These are phyloP conservation scores for Drosophila pachea DNA, from an alignment of 1,140 invertebrate species.

Conservation along the genomic window DNA sequence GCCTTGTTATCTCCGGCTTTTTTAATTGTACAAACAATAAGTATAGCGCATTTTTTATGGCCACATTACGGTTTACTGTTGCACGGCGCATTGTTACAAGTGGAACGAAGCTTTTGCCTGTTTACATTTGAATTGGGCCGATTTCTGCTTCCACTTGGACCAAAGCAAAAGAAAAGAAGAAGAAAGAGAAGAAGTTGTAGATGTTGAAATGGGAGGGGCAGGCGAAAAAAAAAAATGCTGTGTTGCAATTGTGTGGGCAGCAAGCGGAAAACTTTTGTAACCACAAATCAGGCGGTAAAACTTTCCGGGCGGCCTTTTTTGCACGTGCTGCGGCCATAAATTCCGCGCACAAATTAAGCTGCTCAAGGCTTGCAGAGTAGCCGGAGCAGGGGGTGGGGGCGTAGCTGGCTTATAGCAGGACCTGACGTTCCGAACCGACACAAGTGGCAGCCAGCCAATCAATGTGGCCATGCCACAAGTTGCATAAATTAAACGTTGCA, in stretches of 20 bases:
- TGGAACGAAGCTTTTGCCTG: conserved; percentile 46
- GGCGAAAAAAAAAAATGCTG: conserved; percentile 14
- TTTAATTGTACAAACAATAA: conserved; percentile 60
- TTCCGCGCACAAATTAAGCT: conserved; percentile 67
- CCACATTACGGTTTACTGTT: conserved; percentile 66
- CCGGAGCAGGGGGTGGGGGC: no score
- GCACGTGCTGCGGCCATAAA: conserved; percentile 72
- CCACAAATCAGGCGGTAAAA: conserved; percentile 75
- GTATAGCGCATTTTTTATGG: conserved; percentile 48
- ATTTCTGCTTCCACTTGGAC: conserved; percentile 24
- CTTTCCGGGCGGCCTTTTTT: conserved; percentile 60
- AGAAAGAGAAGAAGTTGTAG: conserved; percentile 1
- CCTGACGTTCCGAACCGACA: no score
- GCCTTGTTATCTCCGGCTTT: conserved; percentile 26
- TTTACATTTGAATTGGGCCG: conserved; percentile 62
- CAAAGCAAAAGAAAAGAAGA: conserved; percentile 31
- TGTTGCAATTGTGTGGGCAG: conserved; percentile 46
- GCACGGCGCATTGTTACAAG: conserved; percentile 33
- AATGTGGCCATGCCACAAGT: conserved; percentile 65
- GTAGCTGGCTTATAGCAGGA: no score
- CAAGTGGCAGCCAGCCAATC: conserved; percentile 48
- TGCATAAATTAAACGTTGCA: conserved; percentile 73
- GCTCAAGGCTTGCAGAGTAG: background rate
- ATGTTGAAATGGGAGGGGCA: no score
- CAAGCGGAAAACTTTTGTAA: conserved; percentile 59